phyloP scores from a whole-genome alignment of 2,113 vertebrate species.

The Empidonax alnorum region DNA sequence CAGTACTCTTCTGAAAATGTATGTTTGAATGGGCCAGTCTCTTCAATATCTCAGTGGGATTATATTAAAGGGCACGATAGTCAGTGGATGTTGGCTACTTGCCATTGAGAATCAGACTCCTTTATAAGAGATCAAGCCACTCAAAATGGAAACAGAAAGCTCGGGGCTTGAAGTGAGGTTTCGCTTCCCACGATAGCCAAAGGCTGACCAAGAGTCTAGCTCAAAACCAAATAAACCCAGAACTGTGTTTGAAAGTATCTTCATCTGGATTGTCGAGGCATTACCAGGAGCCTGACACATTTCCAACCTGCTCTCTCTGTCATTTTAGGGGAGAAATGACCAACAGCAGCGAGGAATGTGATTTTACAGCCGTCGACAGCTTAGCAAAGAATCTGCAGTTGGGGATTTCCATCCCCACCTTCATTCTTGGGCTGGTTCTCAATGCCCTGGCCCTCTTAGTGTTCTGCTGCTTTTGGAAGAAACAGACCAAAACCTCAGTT shows the following conservation, averaged over 20 bases:
- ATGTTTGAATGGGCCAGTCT: not conserved
- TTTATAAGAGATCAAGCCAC: not conserved
- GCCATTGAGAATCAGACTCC: not conserved
- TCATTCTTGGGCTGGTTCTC: constrained; percentile 79
- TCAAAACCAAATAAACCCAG: not conserved
- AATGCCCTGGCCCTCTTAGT: constrained; percentile 79
- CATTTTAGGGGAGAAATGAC: constrained; percentile 56
- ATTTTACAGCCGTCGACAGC: constrained; percentile 27
- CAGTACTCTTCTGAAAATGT: not conserved
- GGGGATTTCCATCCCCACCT: constrained; percentile 83
- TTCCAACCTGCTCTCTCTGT: not conserved
- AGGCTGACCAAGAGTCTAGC: not conserved
- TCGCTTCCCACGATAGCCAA: not conserved
- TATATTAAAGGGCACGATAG: not conserved
- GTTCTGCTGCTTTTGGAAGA: constrained; percentile 79
- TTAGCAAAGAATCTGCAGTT: constrained; percentile 70
- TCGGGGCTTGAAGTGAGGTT: not conserved
- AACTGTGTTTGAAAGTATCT: not conserved
- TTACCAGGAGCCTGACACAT: not conserved
- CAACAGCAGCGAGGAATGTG: not conserved
- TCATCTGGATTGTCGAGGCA: not conserved
- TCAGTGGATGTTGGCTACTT: not conserved
- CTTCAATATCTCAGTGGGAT: not conserved
- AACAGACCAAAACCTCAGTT: constrained; percentile 82
- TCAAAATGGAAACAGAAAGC: not conserved